Conservation (phyloP, 2,113 vertebrate genomes). For the Thunnus thynnus region DNA sequence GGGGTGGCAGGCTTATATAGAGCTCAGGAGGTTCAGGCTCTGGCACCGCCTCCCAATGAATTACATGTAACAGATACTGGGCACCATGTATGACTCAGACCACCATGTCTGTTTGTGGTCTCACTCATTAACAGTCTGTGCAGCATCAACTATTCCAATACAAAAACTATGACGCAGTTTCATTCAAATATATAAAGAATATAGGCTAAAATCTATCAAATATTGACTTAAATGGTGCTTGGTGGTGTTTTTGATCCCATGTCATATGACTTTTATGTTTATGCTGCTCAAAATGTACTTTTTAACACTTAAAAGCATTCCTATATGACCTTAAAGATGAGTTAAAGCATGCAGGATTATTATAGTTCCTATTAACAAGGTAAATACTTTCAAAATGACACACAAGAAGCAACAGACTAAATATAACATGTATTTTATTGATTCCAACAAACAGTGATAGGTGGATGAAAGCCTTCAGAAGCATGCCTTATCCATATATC, state of each 20-base stretch:
- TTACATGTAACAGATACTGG: slow-evolving; percentile 66
- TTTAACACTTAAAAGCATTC: too few species aligned
- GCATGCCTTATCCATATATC: slow-evolving; percentile 70
- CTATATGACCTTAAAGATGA: too few species aligned
- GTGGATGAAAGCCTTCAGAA: slow-evolving; percentile 81
- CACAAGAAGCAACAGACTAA: slow-evolving; percentile 42
- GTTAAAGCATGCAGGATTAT: too few species aligned
- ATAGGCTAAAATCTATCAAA: too few species aligned
- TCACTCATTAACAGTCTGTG: slow-evolving; percentile 16
- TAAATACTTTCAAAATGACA: neutral
- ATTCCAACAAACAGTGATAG: slow-evolving; percentile 84
- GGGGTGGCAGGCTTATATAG: slow-evolving; percentile 60
- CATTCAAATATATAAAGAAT: too few species aligned
- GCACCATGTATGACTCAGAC: slow-evolving; percentile 45
- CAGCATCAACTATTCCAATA: neutral
- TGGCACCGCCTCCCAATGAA: slow-evolving; percentile 69
- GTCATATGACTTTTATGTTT: too few species aligned
- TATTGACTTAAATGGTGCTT: too few species aligned
- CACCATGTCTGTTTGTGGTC: slow-evolving; percentile 29
- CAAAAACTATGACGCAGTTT: neutral
- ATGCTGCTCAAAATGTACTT: too few species aligned
- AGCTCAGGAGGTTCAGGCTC: slow-evolving; percentile 15
- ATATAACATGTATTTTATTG: slow-evolving; percentile 88
- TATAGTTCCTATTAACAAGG: neutral
- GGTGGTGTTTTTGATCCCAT: too few species aligned